A percentile compares a stretch with the other conserved stretches of the same genome.
These are phyloP conservation scores for Chloropsis cyanopogon DNA, from an alignment of 2,113 vertebrate species.

Conservation along the genomic window DNA sequence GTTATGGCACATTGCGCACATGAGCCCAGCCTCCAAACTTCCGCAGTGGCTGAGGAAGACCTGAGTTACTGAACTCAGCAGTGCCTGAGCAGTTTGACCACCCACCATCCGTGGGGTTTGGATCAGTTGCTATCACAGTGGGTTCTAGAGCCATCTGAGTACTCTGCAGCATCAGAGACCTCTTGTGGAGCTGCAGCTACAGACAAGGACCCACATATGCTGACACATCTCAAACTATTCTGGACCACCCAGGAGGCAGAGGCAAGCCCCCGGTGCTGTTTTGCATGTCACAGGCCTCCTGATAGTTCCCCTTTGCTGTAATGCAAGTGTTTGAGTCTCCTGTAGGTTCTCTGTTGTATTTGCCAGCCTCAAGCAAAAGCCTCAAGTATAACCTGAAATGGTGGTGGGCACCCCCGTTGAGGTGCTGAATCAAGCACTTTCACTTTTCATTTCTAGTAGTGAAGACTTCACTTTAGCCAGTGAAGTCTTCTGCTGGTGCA, in stretches of 20 bases:
- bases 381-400: background rate
- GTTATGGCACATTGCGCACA: background rate
- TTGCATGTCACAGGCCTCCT: background rate
- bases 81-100: background rate
- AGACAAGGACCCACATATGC: background rate
- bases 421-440: background rate
- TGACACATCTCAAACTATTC: background rate
- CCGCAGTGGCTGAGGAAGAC: background rate
- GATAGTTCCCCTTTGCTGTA: background rate
- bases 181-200: background rate
- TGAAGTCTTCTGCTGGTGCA: background rate
- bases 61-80: background rate
- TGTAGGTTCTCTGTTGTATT: background rate
- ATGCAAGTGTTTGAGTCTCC: background rate
- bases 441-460: background rate
- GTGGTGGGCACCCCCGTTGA: background rate
- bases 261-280: fast-evolving
- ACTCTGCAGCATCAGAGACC: background rate
- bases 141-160: background rate
- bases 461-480: background rate
- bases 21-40: background rate
- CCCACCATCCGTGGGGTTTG: fast-evolving
- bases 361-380: background rate
- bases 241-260: background rate
- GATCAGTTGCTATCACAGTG: background rate